Evolutionary conservation across 2,888 invertebrate species (phyloP).

Genomic region (Agrochola lota): DNA sequence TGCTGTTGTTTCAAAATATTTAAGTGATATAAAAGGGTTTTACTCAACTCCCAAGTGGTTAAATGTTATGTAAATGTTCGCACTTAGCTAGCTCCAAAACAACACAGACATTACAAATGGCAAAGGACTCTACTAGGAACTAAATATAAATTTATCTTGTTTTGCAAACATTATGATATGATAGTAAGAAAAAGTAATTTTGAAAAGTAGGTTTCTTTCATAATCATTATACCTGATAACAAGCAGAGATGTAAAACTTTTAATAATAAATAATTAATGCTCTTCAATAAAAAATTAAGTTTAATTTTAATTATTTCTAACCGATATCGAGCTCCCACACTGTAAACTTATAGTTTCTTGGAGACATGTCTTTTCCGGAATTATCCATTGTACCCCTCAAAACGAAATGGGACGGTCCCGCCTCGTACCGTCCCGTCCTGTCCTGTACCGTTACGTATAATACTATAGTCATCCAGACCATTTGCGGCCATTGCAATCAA

Average conservation of each 20-base stretch:
- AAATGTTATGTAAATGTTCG: slow-evolving; percentile 9
- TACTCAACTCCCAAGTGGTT: slow-evolving; percentile 12
- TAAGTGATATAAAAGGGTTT: slow-evolving; percentile 24
- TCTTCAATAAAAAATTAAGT: no score
- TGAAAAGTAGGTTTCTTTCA: background rate
- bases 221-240: background rate
- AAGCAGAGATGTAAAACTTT: background rate
- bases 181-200: no score
- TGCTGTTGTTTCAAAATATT: slow-evolving; percentile 24
- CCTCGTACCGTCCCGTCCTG: no score
- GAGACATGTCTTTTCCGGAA: background rate
- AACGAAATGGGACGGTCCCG: background rate
- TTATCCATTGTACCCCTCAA: background rate
- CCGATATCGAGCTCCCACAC: background rate
- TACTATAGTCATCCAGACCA: background rate
- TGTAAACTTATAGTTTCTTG: background rate
- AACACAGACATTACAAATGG: background rate
- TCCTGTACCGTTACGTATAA: no score
- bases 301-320: background rate
- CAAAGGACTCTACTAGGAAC: background rate
- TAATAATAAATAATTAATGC: no score
- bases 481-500: background rate
- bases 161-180: no score
- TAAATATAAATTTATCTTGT: no score
- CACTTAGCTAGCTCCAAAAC: slow-evolving; percentile 27